Base-by-base conservation (phyloP, 92 coral and sea anemone species). In the Epizoanthus ramosus region DNA sequence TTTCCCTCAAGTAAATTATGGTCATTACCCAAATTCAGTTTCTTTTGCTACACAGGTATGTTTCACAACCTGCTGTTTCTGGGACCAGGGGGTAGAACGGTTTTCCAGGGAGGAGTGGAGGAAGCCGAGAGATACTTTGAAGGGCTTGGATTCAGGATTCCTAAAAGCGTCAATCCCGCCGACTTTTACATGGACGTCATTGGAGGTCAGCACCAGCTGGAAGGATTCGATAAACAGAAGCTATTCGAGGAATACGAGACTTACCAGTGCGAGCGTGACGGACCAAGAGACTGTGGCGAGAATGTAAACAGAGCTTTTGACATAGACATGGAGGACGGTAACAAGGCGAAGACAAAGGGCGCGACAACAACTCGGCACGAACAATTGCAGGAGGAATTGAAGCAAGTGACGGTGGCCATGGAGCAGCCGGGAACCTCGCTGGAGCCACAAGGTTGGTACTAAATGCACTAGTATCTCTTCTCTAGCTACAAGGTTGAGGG, bases 121-220 rank as follows among this genome's bases (percentile, higher is more conserved):
- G 90, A 85, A 23, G 94, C 98, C 17, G 88, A 83, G 60, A 59
- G 75, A 24, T 89, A 93, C 73, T 93, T 93, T 72, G 68, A 83
- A 5, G 35, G 67, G 1, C 89, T 87, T 18, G 93, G 92, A 31
- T 85, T 87, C 24, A 23, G 25, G 0, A 89, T 64, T 18, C 98
- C 98, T 1, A 87, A 74, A 25, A 89, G 84, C 67, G 85, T 93
- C 68, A 93, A 93, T 83, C 95, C 98, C 16, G 98, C 98, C 61
- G 98, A 93, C 61, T 93, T 79, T 64, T 93, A 91, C 83, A 93
- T 93, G 98, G 98, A 93, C 37, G 93, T 91, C 28, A 93, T 93
- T 57, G 98, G 95, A 56, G 98, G 98, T 3, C 75, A 68, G 12
- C 57, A 79, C 23, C 35, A 71, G 6, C 43, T 43, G 33, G 80